Base-by-base conservation (phyloP, 2,888 invertebrate species). In the Galerucella pusilla region DNA sequence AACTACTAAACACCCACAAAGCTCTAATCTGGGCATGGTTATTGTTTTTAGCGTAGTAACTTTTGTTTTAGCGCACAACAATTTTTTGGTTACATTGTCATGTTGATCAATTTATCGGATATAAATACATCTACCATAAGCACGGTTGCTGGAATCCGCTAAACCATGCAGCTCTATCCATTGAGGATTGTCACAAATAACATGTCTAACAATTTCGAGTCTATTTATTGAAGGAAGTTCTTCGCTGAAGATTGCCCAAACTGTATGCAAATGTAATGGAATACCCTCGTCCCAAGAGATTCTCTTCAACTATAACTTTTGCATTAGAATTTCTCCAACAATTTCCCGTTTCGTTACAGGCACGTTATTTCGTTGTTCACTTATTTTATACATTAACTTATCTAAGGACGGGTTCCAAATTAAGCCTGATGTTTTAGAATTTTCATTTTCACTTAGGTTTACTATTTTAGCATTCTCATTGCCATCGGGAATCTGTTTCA, bases 31-130 rank as follows among this genome's bases (percentile, higher is more conserved):
- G 11, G 78, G 79, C 46, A 79, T 66, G 11, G 76, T 77, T 67
- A 76, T 54, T 11, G 52, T 45, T 75, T 79, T 78, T 46, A 79
- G 45, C 1, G 78, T 78, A 10, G 81, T 70, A 10, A 78, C 79
- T 14, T 52, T 52, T 3, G 52, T 52, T 52, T 52, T n/a, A 52
- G 80, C 75, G 28, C 74, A 74, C 45, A 80, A 70, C 3, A 80
- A 65, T 35, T 78, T 75, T 10, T 78, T 73, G 2, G 25, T 46
- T 7, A 78, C 49, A 54, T 73, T 46, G 16, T 52, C 68, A 28
- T 75, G 14, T 16, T 67, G 52, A 63, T 77, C 67, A 45, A 65
- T 12, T 10, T 74, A 71, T 64, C 76, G 60, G 16, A 79, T 16
- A 63, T 74, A 79, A 16, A 80, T 66, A 59, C 78, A 76, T 12